Evolutionary conservation across 2,113 vertebrate species (phyloP), one percentile per base, ranked within the genome.

Genomic region (Anser cygnoides): DNA sequence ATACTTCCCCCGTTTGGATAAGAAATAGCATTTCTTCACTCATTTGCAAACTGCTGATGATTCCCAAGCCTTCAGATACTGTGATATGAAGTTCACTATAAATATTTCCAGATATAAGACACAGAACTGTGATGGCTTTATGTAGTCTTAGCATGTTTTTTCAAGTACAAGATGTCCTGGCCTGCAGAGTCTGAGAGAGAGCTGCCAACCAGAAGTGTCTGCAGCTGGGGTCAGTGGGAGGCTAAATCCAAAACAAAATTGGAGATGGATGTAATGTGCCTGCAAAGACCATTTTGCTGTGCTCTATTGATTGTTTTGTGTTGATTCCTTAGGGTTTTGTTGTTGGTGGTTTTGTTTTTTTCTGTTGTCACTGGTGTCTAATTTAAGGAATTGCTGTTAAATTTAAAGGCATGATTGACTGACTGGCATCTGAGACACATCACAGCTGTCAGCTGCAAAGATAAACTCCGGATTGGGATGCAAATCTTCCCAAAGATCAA

Each of bases 381-480:
- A 93, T 96, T 94, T 79, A 95, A 96, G 91, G 78, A 78, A 92
- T 83, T 95, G 87, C 87, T 87, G 77, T 91, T 96, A 89, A 92
- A 93, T 96, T 96, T 92, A 87, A 85, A 89, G 67, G 71, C 78
- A 28, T 76, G 89, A 93, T 76, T 96, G 92, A 96, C 57, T 91
- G 87, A 90, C 65, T 94, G 91, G 80, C 50, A 31, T 94, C 74
- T 73, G 92, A 93, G 92, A 93, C 80, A 87, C 63, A 91, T 55
- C 21, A 11, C 96, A 97, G 96, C 93, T 97, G 96, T 87, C 93
- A 96, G 95, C 93, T 95, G 95, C 21, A 10, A 73, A 91, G 95
- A 93, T 52, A 63, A 89, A 95, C 77, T 95, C 92, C 0, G 0
- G 71, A 85, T 52, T 2, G 0, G 83, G 74, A 92, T 71, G 91